A percentile compares a stretch with the other conserved stretches of the same genome.
Conservation (phyloP, 1,140 invertebrate species). For the Chlorops oryzae region DNA sequence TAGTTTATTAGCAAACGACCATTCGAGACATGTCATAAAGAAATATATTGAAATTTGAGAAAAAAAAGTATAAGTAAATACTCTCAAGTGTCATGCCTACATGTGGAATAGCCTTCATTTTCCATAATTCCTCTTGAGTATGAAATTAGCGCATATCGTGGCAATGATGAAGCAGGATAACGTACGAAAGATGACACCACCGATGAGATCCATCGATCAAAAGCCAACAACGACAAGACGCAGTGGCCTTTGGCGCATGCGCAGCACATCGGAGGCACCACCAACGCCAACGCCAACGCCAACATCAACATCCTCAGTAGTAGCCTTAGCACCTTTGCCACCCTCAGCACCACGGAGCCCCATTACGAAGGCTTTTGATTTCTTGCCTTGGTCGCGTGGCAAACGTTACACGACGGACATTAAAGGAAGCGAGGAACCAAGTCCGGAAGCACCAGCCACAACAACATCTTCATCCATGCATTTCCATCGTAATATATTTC, state of each 20-base stretch:
- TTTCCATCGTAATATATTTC: slow-evolving; percentile 41
- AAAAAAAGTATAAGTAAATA: too few relatives aligned
- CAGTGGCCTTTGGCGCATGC: slow-evolving; percentile 11
- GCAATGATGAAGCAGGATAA: slow-evolving; percentile 20
- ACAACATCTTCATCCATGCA: slow-evolving; percentile 15
- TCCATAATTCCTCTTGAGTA: too few relatives aligned
- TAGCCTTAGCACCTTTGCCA: too few relatives aligned
- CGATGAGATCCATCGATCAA: not conserved
- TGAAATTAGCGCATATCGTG: too few relatives aligned
- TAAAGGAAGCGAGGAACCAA: slow-evolving; percentile 14
- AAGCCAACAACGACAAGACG: not conserved
- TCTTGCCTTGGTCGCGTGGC: slow-evolving; percentile 32
- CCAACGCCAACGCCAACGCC: too few relatives aligned
- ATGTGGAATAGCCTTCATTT: too few relatives aligned
- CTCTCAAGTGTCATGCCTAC: too few relatives aligned
- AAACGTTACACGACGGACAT: slow-evolving; percentile 6
- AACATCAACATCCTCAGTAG: too few relatives aligned
- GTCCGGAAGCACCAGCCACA: slow-evolving; percentile 4
- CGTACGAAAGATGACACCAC: not conserved
- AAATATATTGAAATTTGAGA: too few relatives aligned
- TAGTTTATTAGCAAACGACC: too few relatives aligned
- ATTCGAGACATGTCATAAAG: too few relatives aligned
- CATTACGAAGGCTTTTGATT: slow-evolving; percentile 45
- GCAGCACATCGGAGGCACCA: slow-evolving; percentile 1
- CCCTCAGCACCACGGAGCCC: slow-evolving; percentile 28